phyloP scores from a whole-genome alignment of 2,888 invertebrate species.

The Phania funesta region DNA sequence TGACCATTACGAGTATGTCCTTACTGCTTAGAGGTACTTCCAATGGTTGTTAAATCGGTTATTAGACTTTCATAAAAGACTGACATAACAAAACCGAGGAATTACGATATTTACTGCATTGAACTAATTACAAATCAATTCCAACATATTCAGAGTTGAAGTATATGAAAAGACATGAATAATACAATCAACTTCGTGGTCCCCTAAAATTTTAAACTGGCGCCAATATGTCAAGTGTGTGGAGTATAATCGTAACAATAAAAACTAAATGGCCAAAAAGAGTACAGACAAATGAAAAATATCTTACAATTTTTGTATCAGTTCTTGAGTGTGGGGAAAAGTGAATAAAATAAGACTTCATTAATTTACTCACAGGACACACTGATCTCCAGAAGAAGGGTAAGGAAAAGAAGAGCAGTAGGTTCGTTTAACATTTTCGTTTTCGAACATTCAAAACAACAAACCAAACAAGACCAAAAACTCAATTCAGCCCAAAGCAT shows the following conservation, averaged over 20 bases:
- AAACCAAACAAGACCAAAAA: constrained; percentile 25
- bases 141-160: no score
- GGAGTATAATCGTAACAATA: constrained; percentile 51
- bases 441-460: constrained; percentile 40
- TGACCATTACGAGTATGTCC: no score
- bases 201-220: constrained; percentile 41
- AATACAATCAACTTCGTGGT: no score
- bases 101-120: no score
- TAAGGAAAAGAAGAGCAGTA: constrained; percentile 21
- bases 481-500: constrained; percentile 37
- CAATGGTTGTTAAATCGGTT: no score
- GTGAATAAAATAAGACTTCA: constrained; percentile 66
- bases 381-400: constrained; percentile 24
- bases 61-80: no score
- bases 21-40: no score
- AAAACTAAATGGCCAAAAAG: constrained; percentile 56
- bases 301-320: constrained; percentile 45
- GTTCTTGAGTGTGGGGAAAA: constrained; percentile 47
- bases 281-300: constrained; percentile 10
- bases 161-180: no score
- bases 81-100: no score
- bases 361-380: constrained; percentile 56
- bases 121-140: no score
- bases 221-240: constrained; percentile 59
- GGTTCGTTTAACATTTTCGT: constrained; percentile 35